phyloP scores from a whole-genome alignment of 2,113 vertebrate genomes.

The Paratilapia polleni region DNA sequence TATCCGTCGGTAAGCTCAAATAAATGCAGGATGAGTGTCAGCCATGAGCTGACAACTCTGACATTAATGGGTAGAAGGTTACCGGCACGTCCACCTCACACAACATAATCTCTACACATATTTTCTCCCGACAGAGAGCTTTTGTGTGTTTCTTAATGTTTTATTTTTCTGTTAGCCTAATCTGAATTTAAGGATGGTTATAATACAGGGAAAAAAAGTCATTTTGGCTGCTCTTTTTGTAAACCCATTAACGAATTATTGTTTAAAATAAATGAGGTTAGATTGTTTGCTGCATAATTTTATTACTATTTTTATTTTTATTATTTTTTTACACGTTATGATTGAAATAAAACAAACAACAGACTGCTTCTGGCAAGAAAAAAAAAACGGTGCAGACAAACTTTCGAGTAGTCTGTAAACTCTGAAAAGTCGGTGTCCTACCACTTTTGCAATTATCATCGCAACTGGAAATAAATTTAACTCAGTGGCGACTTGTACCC shows the following conservation, averaged over 20 bases:
- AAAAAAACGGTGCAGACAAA: not conserved
- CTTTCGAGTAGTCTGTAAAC: conserved; percentile 16
- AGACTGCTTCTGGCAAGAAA: not conserved
- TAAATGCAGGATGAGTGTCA: not conserved
- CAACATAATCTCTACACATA: not conserved
- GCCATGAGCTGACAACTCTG: not conserved
- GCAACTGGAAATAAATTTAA: conserved; percentile 51
- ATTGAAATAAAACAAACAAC: not conserved
- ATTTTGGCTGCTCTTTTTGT: not conserved
- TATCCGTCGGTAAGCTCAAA: not conserved
- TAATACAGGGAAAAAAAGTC: not conserved
- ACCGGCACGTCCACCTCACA: not conserved
- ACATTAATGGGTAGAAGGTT: not conserved
- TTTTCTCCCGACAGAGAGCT: too few species aligned
- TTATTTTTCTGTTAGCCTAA: not conserved
- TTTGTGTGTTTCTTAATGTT: not conserved
- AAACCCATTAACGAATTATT: not conserved
- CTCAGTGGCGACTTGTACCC: conserved; percentile 6
- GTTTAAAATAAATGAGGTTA: not conserved
- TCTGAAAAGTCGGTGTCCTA: not conserved
- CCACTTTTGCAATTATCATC: conserved; percentile 46
- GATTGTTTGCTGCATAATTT: not conserved
- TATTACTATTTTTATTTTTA: not conserved
- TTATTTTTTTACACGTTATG: not conserved
- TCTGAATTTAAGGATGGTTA: not conserved